Base-by-base conservation (phyloP, 1,140 invertebrate genomes). In the Leguminivora glycinivorella region DNA sequence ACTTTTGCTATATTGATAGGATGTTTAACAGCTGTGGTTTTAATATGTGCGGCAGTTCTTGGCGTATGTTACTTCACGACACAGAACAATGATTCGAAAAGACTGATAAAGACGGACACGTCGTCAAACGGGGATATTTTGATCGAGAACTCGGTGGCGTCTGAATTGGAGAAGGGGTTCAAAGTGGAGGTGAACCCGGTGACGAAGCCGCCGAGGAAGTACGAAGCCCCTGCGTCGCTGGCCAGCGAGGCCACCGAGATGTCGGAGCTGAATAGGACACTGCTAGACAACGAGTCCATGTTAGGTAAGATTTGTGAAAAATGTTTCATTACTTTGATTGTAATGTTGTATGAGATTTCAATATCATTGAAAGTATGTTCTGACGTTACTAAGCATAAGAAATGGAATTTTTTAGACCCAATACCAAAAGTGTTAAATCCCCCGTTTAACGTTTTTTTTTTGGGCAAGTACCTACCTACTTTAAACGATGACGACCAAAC, bases 101-200 rank as follows among this genome's bases (percentile, higher is more conserved):
- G 92, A 80, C 92, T 93, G 75, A 91, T 92, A 40, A 94, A 94
- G 82, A 82, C 91, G 12, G 93, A 95, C 72, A 92, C 93, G 71
- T 94, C 93, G 4, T 92, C 93, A 17, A 94, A 94, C 67, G 93
- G 94, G n/a, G 92, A 92, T 67, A 93, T 93, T 40, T 91, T 93
- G 75, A 92, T 94, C 25, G 93, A 92, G 76, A 92, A 68, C 71
- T 94, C 85, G 71, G 93, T 93, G 0, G 90, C 91, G 0, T 93
- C 93, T 63, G 95, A 96, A 79, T 93, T 95, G 81, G 95, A 96
- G 75, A 97, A 96, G 84, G 94, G 94, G 25, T 90, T 96, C 1
- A 94, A 96, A 67, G 94, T 95, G 1, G 95, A 95, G 34, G 95
- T 96, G 26, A 96, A 97, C 91, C 96, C 96, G 0, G 93, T 96